A percentile compares a stretch with the other conserved stretches of the same genome.
Evolutionary conservation across 2,888 invertebrate genomes (phyloP).

Genomic region (Bibio marci): DNA sequence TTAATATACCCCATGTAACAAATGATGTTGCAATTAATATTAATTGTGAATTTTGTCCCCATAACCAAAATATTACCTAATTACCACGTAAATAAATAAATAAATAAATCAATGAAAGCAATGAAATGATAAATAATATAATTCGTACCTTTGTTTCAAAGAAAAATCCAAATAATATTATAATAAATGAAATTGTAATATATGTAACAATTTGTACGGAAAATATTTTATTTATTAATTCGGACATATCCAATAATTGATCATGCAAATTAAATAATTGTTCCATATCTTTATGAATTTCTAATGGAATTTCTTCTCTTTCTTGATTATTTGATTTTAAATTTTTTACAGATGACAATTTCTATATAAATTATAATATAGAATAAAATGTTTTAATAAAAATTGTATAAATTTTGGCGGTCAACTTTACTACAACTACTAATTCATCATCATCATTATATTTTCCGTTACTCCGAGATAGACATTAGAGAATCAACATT

Average conservation of each 20-base stretch:
- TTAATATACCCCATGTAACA: slow-evolving; percentile 20
- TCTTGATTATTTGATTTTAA: slow-evolving; percentile 3
- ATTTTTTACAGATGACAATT: not conserved
- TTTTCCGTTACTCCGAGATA: no score
- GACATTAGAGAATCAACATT: no score
- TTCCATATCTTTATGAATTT: slow-evolving; percentile 2
- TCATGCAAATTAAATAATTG: slow-evolving; percentile 23
- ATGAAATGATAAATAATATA: not conserved
- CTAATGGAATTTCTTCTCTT: slow-evolving; percentile 12
- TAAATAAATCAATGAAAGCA: not conserved
- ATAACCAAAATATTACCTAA: slow-evolving; percentile 17
- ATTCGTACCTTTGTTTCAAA: slow-evolving; percentile 23
- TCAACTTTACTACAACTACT: not conserved
- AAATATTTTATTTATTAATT: slow-evolving; percentile 21
- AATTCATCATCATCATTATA: not conserved
- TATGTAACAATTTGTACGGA: slow-evolving; percentile 25
- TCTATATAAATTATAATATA: not conserved
- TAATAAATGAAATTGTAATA: slow-evolving; percentile 24
- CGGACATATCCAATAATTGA: slow-evolving; percentile 22
- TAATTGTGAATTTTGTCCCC: slow-evolving; percentile 18
- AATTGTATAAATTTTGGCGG: no score
- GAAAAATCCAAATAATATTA: slow-evolving; percentile 26
- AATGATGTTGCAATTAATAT: slow-evolving; percentile 22
- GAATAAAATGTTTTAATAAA: slow-evolving; percentile 4
- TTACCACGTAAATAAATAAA: not conserved